These are phyloP conservation scores for Acomys russatus DNA, from an alignment of 2,797 vertebrate genomes.

Conservation along the genomic window DNA sequence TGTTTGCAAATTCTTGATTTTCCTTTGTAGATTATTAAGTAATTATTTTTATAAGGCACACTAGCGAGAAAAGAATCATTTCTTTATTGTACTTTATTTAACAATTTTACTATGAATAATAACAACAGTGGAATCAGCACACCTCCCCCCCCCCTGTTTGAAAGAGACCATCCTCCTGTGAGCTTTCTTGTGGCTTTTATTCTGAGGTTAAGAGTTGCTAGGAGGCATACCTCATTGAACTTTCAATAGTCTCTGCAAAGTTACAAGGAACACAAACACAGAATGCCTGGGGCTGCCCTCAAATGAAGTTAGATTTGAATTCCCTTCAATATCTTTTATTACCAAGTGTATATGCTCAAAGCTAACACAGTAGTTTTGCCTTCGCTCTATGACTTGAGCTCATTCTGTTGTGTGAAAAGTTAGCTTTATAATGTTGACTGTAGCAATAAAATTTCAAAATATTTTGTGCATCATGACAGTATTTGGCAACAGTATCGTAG, in stretches of 20 bases:
- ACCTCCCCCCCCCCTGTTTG: background rate
- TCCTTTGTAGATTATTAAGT: background rate
- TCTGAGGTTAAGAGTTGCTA: conserved; percentile 83
- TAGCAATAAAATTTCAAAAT: conserved; percentile 61
- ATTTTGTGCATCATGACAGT: background rate
- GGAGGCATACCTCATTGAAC: conserved; percentile 84
- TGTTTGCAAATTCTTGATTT: background rate
- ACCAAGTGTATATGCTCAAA: conserved; percentile 77
- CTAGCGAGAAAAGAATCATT: background rate
- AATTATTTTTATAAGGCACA: conserved; percentile 18
- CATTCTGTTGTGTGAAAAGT: conserved; percentile 56
- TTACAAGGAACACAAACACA: conserved; percentile 76
- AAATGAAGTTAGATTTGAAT: conserved; percentile 88
- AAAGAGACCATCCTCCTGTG: conserved; percentile 62
- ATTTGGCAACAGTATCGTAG: background rate
- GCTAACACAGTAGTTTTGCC: conserved; percentile 76
- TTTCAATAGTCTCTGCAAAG: conserved; percentile 80
- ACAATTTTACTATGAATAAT: background rate
- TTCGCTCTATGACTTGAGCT: conserved; percentile 71
- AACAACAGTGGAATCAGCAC: background rate
- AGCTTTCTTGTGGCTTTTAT: conserved; percentile 80
- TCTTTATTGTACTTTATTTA: background rate
- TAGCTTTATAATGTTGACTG: conserved; percentile 71
- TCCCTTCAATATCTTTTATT: conserved; percentile 85
- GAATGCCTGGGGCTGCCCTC: conserved; percentile 82